Evolutionary conservation across 2,113 vertebrate genomes (phyloP).

Genomic region (Grammomys dolichurus): DNA sequence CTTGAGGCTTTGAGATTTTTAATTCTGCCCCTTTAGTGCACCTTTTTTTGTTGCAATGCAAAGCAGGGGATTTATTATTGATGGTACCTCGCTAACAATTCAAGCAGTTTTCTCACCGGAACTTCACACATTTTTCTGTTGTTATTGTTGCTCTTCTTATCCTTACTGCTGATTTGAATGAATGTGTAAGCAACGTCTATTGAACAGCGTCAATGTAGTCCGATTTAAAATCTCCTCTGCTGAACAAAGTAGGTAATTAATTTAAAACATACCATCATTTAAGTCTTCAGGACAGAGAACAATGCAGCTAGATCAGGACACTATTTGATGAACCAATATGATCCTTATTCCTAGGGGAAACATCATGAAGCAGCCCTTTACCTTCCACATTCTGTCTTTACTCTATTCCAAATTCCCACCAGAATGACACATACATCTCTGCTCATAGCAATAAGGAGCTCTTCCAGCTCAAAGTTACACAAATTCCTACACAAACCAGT

Average conservation of each 20-base stretch:
- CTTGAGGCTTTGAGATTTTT: not conserved
- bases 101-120: not conserved
- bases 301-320: not conserved
- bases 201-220: not conserved
- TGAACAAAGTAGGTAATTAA: not conserved
- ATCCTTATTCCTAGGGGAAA: too few species aligned
- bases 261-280: not conserved
- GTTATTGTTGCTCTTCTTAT: too few species aligned
- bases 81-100: not conserved
- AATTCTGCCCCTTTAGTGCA: not conserved
- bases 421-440: not conserved
- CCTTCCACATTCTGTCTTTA: too few species aligned
- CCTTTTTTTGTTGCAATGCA: not conserved
- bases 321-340: fast-evolving
- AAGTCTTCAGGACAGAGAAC: too few species aligned
- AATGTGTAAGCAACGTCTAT: not conserved
- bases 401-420: too few species aligned
- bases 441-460: not conserved
- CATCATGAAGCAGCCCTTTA: too few species aligned
- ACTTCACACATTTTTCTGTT: not conserved
- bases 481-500: not conserved
- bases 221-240: not conserved
- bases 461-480: not conserved
- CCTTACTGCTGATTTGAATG: not conserved
- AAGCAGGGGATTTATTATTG: not conserved